Evolutionary conservation across 2,113 vertebrate species (phyloP).

Genomic region (Leptobrachium ailaonicum): DNA sequence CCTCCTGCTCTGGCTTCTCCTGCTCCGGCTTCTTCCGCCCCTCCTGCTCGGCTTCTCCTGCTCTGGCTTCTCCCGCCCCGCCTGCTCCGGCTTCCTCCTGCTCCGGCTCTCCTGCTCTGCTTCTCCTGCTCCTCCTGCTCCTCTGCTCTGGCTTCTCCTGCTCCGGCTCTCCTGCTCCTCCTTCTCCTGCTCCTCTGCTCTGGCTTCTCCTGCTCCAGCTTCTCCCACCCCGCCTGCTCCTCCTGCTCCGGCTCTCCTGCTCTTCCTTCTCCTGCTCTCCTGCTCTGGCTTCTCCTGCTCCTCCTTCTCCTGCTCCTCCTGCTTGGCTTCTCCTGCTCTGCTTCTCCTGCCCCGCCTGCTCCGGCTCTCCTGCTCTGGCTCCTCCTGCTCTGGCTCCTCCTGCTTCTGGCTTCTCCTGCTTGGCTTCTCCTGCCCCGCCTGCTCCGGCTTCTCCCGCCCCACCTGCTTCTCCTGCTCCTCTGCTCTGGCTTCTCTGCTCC

Average conservation of each 20-base stretch:
- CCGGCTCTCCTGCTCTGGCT: no score
- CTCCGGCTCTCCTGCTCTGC: neutral
- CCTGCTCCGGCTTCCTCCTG: conserved; percentile 2
- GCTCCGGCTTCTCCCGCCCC: neutral
- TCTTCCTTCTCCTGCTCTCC: neutral
- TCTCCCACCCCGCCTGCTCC: neutral
- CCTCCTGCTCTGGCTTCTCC: no score
- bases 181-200: neutral
- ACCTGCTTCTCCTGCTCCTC: no score
- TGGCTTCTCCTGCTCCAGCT: neutral
- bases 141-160: no score
- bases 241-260: neutral
- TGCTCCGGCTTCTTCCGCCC: conserved; percentile 9
- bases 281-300: neutral
- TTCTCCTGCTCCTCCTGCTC: neutral
- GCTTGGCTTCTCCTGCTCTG: no score
- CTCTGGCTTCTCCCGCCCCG: neutral
- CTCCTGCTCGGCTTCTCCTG: no score
- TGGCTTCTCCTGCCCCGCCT: no score
- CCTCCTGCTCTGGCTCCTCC: no score
- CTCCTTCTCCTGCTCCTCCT: no score
- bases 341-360: neutral
- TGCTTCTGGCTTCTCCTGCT: no score
- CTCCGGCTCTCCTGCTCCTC: no score
- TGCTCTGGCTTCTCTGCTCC: no score